Evolutionary conservation across 2,888 invertebrate species (phyloP).

Genomic region (Calameuta idolon): DNA sequence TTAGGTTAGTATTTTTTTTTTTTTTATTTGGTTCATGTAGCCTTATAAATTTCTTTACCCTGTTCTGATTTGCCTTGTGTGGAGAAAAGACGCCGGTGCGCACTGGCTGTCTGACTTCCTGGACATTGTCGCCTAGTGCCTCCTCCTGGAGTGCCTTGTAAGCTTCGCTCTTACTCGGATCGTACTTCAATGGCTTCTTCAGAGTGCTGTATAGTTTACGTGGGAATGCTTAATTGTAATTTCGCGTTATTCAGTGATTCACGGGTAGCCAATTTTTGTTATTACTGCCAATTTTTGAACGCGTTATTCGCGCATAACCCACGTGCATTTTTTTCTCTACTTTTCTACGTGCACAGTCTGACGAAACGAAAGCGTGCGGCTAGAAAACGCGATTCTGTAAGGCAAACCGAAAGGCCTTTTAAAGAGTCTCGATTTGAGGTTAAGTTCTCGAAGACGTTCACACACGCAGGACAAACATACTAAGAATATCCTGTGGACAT

Average conservation of each 20-base stretch:
- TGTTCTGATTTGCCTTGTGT: constrained; percentile 67
- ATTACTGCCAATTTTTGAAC: constrained; percentile 28
- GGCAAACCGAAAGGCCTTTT: too few species aligned
- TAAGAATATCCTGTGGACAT: too few species aligned
- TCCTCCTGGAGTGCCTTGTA: constrained; percentile 88
- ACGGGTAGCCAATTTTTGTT: constrained; percentile 1
- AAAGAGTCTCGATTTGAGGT: too few species aligned
- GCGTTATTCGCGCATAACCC: too few species aligned
- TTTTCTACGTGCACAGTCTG: too few species aligned
- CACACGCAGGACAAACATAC: too few species aligned
- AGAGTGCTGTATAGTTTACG: constrained; percentile 55
- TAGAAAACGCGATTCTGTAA: too few species aligned
- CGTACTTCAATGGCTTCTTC: constrained; percentile 82
- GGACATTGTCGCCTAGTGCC: constrained; percentile 72
- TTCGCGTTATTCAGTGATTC: not conserved
- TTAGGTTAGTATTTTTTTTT: not conserved
- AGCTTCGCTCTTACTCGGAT: constrained; percentile 90
- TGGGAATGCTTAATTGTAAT: not conserved
- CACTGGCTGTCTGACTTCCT: constrained; percentile 79
- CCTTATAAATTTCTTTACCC: constrained; percentile 38
- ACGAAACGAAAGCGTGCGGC: too few species aligned
- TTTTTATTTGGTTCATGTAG: too few species aligned
- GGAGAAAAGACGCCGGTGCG: constrained; percentile 83
- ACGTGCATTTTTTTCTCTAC: too few species aligned
- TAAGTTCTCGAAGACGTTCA: too few species aligned